Evolutionary conservation across 2,888 invertebrate genomes (phyloP).

Genomic region (Oxyscelio sp.): DNA sequence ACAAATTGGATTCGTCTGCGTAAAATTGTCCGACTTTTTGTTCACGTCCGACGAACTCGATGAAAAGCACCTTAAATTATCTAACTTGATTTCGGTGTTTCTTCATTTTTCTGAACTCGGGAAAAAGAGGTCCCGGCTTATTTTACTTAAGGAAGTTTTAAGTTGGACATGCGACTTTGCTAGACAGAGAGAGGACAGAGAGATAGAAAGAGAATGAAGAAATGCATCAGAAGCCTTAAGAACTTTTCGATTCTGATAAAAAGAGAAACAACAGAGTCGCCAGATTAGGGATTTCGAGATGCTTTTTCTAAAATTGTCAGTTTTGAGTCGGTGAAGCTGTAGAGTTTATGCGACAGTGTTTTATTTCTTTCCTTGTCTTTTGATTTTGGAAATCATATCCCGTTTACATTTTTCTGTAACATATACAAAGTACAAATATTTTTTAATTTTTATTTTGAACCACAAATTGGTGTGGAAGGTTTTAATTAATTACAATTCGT

Average conservation of each 20-base stretch:
- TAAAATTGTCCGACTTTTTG: slow-evolving; percentile 31
- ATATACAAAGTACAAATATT: too few relatives aligned
- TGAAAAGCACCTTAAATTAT: slow-evolving; percentile 46
- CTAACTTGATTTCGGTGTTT: slow-evolving; percentile 54
- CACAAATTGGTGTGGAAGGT: too few relatives aligned
- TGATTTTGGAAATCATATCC: too few relatives aligned
- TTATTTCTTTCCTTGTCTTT: too few relatives aligned
- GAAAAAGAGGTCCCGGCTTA: slow-evolving; percentile 41
- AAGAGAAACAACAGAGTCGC: slow-evolving; percentile 35
- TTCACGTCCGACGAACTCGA: slow-evolving; percentile 10
- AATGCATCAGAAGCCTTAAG: slow-evolving; percentile 30
- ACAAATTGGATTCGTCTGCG: slow-evolving; percentile 33
- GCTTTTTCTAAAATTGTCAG: slow-evolving; percentile 13
- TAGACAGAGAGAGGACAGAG: neutral
- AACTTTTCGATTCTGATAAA: slow-evolving; percentile 56
- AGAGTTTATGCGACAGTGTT: too few relatives aligned
- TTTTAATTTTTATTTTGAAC: too few relatives aligned
- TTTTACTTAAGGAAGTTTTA: slow-evolving; percentile 56
- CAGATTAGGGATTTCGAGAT: slow-evolving; percentile 21
- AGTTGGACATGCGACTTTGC: slow-evolving; percentile 52
- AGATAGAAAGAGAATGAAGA: slow-evolving; percentile 9
- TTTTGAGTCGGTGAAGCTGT: slow-evolving; percentile 9
- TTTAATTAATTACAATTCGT: too few relatives aligned
- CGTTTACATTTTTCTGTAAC: too few relatives aligned
- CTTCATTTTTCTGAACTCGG: slow-evolving; percentile 43